These are phyloP conservation scores for Chrysemys picta DNA, from an alignment of 2,113 vertebrate genomes.

Conservation along the genomic window DNA sequence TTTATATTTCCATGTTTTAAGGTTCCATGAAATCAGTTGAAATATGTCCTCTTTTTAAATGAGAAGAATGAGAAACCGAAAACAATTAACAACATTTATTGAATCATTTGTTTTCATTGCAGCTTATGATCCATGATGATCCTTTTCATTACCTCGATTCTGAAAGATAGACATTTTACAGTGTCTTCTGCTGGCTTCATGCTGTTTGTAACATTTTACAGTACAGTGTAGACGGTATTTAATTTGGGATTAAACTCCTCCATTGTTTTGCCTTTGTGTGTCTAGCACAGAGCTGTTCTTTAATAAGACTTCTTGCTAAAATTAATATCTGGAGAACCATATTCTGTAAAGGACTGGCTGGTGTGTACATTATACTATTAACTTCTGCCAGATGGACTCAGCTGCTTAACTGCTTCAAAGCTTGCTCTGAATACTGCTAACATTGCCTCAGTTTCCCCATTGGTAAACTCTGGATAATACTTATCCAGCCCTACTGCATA, in stretches of 20 bases:
- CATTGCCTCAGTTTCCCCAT: background rate
- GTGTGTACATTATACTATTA: background rate
- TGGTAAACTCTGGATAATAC: background rate
- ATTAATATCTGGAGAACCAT: background rate
- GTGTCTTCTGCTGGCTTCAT: constrained; percentile 6
- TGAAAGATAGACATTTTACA: constrained; percentile 45
- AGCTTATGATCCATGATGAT: constrained; percentile 12
- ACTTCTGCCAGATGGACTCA: background rate
- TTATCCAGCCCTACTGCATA: background rate
- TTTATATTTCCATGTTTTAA: constrained; percentile 40
- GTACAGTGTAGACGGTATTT: constrained; percentile 37
- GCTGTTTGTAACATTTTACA: constrained; percentile 59
- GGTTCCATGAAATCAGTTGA: constrained; percentile 43
- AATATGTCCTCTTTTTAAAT: constrained; percentile 43
- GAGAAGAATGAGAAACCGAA: background rate
- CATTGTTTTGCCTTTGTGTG: constrained; percentile 29
- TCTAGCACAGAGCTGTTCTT: constrained; percentile 10
- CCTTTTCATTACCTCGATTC: constrained; percentile 44
- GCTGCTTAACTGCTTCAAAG: background rate
- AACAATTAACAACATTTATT: constrained; percentile 43
- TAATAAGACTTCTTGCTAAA: background rate
- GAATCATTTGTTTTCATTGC: constrained; percentile 34
- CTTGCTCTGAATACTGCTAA: background rate
- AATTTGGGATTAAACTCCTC: constrained; percentile 54
- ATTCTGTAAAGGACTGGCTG: background rate